A percentile compares a stretch with the other conserved stretches of the same genome.
phyloP scores from a whole-genome alignment of 2,797 vertebrate species.

The Etheostoma perlongum region DNA sequence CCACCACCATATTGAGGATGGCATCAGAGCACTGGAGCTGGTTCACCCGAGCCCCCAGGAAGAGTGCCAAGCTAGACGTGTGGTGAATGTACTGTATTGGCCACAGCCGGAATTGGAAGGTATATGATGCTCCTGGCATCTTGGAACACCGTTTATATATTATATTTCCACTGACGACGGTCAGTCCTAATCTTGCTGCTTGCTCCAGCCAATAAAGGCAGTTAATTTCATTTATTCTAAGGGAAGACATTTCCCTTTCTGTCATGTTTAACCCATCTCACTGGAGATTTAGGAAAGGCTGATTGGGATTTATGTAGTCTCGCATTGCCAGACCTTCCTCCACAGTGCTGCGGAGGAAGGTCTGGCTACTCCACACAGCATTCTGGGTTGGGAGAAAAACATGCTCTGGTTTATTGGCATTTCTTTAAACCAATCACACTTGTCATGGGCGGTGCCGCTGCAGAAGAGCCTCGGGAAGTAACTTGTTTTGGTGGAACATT shows the following conservation, averaged over 20 bases:
- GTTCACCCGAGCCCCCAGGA: background rate
- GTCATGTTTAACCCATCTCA: background rate
- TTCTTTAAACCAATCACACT: no score
- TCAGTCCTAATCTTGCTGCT: background rate
- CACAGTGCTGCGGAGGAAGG: no score
- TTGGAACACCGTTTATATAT: background rate
- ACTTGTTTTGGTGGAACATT: no score
- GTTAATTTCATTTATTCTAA: background rate
- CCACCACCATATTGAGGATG: background rate
- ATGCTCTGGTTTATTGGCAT: no score
- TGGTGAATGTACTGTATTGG: background rate
- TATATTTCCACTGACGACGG: background rate
- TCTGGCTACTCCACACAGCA: no score
- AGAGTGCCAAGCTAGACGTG: background rate
- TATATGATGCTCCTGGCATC: background rate
- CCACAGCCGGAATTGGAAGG: background rate
- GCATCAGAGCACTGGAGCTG: background rate
- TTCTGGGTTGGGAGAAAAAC: no score
- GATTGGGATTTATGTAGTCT: background rate
- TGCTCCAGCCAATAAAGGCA: background rate
- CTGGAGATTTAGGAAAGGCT: background rate
- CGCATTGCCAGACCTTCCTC: no score
- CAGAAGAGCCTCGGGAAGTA: no score
- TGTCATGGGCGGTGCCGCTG: no score
- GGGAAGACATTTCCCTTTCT: background rate